Percentiles rank a stretch among this genome's conserved stretches.
These are phyloP conservation scores for Melieria omissa DNA, from an alignment of 2,888 invertebrate species.

Conservation along the genomic window DNA sequence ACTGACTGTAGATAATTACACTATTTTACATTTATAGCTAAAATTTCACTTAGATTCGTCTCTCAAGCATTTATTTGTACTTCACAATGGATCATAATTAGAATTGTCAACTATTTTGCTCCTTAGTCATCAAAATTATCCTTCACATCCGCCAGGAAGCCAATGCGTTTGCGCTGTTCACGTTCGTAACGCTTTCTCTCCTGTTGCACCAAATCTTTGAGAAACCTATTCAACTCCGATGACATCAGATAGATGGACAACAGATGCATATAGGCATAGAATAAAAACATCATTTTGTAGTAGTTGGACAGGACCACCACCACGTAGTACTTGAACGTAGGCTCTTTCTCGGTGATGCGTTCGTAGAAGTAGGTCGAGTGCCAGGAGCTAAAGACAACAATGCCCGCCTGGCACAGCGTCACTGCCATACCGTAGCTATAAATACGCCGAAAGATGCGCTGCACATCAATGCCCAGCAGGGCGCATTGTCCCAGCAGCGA, in stretches of 20 bases:
- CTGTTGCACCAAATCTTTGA: slow-evolving; percentile 37
- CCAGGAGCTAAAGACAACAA: slow-evolving; percentile 43
- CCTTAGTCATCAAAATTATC: too few relatives aligned
- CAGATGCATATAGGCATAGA: slow-evolving; percentile 44
- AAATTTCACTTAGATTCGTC: too few relatives aligned
- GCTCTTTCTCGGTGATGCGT: slow-evolving; percentile 41
- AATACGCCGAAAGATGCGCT: slow-evolving; percentile 37
- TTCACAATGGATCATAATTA: too few relatives aligned
- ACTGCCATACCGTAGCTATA: slow-evolving; percentile 18
- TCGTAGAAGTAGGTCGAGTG: slow-evolving; percentile 50
- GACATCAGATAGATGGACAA: slow-evolving; percentile 41
- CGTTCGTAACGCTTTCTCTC: slow-evolving; percentile 35
- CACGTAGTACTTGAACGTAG: slow-evolving; percentile 43
- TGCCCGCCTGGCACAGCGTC: background rate
- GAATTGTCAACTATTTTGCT: too few relatives aligned
- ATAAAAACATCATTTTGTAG: slow-evolving; percentile 47
- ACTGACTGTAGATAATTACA: too few relatives aligned
- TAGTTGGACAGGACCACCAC: slow-evolving; percentile 47
- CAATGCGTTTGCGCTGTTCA: background rate
- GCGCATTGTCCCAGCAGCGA: slow-evolving; percentile 37
- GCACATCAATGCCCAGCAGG: slow-evolving; percentile 42
- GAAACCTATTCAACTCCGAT: slow-evolving; percentile 42
- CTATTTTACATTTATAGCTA: too few relatives aligned
- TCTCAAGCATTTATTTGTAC: too few relatives aligned
- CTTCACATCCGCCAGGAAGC: too few relatives aligned